Conservation (phyloP, 2,888 invertebrate species). For the Drosophila flavopinicola region DNA sequence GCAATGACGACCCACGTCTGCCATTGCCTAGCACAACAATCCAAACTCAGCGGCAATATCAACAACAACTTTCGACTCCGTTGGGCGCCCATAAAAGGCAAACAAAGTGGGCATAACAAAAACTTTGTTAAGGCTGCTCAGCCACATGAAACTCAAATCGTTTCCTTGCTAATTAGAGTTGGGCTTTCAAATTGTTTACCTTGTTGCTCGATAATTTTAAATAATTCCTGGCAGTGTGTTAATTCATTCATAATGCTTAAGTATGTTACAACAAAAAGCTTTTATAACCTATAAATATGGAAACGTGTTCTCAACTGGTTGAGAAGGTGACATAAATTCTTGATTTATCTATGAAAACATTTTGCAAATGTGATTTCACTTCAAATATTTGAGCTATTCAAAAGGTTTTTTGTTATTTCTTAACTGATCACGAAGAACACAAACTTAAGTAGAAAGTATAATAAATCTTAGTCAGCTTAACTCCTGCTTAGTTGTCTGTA, state of each 20-base stretch:
- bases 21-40: constrained; percentile 47
- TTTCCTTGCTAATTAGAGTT: constrained; percentile 34
- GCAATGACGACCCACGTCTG: constrained; percentile 29
- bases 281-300: not conserved
- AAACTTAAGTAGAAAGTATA: no score
- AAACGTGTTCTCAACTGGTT: not conserved
- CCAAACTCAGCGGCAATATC: not conserved
- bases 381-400: no score
- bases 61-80: constrained; percentile 18
- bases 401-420: no score
- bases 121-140: constrained; percentile 25
- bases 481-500: not conserved
- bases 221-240: not conserved
- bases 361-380: not conserved
- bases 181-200: not conserved
- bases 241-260: constrained; percentile 13
- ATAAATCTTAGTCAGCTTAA: not conserved
- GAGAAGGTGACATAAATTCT: not conserved
- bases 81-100: constrained; percentile 38
- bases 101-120: constrained; percentile 21
- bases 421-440: no score
- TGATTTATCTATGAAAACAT: not conserved
- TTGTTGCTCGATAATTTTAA: constrained; percentile 8
- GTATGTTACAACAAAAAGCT: constrained; percentile 13
- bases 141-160: constrained; percentile 47